These are phyloP conservation scores for Sardinella longiceps DNA, from an alignment of 2,797 vertebrate species.

Conservation along the genomic window DNA sequence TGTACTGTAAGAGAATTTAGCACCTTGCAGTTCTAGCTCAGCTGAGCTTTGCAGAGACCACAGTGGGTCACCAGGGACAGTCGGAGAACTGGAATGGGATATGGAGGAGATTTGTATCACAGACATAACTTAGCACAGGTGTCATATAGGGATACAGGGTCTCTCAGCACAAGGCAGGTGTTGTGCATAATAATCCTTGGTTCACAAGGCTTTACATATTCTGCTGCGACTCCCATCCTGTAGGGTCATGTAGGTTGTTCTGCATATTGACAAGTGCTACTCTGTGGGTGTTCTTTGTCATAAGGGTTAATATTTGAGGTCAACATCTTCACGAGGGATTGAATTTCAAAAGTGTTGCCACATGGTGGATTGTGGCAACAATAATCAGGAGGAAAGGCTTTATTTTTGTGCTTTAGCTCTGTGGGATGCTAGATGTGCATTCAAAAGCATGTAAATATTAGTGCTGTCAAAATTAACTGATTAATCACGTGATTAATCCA, in stretches of 20 bases:
- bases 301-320: not conserved
- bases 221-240: not conserved
- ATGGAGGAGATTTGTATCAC: not conserved
- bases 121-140: not conserved
- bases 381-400: not conserved
- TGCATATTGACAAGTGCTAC: not conserved
- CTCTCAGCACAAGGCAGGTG: not conserved
- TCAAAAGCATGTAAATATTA: too few species aligned
- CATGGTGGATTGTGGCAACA: not conserved
- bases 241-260: not conserved
- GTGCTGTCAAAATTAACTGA: too few species aligned
- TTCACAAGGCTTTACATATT: not conserved
- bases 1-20: not conserved
- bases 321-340: not conserved
- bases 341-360: not conserved
- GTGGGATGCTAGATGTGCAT: too few species aligned
- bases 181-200: not conserved
- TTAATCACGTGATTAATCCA: too few species aligned
- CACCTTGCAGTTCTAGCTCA: not conserved
- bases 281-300: not conserved
- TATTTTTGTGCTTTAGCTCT: too few species aligned
- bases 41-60: not conserved
- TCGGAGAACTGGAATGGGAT: not conserved
- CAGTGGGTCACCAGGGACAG: not conserved
- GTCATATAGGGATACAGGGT: not conserved